These are phyloP conservation scores for Salticus scenicus DNA, from an alignment of 2,888 invertebrate genomes.

Conservation along the genomic window DNA sequence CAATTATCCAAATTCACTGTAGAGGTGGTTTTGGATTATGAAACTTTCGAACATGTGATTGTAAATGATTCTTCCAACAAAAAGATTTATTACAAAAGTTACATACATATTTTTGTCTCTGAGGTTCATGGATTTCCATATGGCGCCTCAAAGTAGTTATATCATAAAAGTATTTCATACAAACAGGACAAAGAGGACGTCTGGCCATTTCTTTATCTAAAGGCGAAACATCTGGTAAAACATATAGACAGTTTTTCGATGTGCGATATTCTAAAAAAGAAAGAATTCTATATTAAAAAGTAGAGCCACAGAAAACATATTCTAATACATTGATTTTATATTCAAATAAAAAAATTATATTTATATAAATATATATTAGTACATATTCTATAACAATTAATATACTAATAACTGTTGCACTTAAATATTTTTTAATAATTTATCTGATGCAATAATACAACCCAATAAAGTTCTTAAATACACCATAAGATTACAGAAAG, in stretches of 20 bases:
- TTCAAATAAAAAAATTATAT: too few relatives aligned
- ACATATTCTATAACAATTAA: too few relatives aligned
- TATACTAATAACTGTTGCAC: too few relatives aligned
- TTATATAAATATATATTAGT: too few relatives aligned
- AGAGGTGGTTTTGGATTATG: slow-evolving; percentile 42
- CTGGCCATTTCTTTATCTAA: slow-evolving; percentile 42
- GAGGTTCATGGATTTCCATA: slow-evolving; percentile 69
- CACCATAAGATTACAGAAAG: too few relatives aligned
- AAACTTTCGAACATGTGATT: slow-evolving; percentile 64
- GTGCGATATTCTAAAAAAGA: slow-evolving; percentile 57
- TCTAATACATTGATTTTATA: too few relatives aligned
- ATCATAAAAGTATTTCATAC: slow-evolving; percentile 69
- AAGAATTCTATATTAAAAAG: neutral
- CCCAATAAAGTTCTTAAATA: too few relatives aligned
- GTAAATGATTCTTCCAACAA: slow-evolving; percentile 69
- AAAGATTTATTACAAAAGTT: slow-evolving; percentile 61
- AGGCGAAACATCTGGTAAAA: slow-evolving; percentile 50
- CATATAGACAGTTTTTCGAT: slow-evolving; percentile 32
- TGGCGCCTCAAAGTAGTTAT: slow-evolving; percentile 65
- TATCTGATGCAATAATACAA: too few relatives aligned
- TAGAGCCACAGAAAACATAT: too few relatives aligned
- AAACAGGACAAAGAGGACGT: slow-evolving; percentile 66
- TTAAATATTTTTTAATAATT: too few relatives aligned
- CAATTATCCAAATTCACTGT: neutral
- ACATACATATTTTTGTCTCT: slow-evolving; percentile 68